A percentile compares a stretch with the other conserved stretches of the same genome.
Conservation (phyloP, 2,113 vertebrate genomes). For the Cyanoderma ruficeps region DNA sequence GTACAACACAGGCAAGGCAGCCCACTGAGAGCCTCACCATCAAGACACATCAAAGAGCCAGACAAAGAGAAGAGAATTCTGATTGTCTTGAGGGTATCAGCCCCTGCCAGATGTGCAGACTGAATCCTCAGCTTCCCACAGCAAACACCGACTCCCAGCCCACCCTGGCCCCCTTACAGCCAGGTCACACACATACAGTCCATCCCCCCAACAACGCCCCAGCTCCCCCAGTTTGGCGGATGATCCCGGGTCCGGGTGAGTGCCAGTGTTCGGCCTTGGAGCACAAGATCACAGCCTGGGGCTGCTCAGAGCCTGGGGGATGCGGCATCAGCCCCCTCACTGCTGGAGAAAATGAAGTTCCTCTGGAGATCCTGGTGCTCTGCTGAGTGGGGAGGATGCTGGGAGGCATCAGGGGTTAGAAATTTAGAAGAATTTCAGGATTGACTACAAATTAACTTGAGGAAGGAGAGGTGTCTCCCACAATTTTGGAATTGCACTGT, state of each 20-base stretch:
- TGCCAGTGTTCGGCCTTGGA: rapidly evolving
- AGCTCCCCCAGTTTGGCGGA: not conserved
- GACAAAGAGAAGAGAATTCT: not conserved
- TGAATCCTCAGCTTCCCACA: rapidly evolving
- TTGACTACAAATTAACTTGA: not conserved
- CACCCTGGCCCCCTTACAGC: rapidly evolving
- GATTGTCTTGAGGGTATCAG: rapidly evolving
- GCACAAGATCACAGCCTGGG: rapidly evolving
- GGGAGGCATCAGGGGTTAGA: not conserved
- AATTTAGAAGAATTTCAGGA: not conserved
- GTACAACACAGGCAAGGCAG: rapidly evolving
- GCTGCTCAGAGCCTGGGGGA: rapidly evolving
- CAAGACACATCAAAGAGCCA: rapidly evolving
- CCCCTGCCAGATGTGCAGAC: rapidly evolving
- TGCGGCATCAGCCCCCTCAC: not conserved
- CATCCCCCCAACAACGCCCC: rapidly evolving
- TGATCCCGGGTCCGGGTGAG: not conserved
- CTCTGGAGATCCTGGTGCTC: too few relatives aligned
- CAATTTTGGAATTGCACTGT: not conserved
- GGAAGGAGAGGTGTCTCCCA: not conserved
- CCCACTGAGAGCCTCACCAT: not conserved
- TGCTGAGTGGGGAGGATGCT: not conserved
- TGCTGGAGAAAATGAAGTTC: rapidly evolving
- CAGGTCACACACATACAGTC: not conserved
- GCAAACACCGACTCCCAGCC: rapidly evolving